Base-by-base conservation (phyloP, 2,888 invertebrate species). In the Thumatha senex region DNA sequence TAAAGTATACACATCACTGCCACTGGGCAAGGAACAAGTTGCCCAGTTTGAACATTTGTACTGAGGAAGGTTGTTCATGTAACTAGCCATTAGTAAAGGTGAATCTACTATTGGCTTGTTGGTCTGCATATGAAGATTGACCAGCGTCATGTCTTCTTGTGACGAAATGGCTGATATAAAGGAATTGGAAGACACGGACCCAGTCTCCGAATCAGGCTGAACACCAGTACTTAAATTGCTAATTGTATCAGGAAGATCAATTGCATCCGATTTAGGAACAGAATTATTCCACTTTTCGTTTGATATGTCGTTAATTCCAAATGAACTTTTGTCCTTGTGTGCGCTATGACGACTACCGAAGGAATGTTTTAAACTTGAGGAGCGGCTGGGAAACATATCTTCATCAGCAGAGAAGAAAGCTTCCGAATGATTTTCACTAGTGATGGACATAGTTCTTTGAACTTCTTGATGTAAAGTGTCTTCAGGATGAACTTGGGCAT, bases 341-440 rank as follows among this genome's bases (percentile, higher is more conserved):
- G 83, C 86, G 53, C 89, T 89, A 51, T 89, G 89, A 1, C 91
- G 89, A 67, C 88, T 89, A 34, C 89, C 91, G 40, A 90, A 90
- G 0, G 95, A 95, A 78, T 95, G 94, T 54, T 94, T 92, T 46
- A 95, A 80, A 65, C 95, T 95, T 0, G 95, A 95, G 14, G 94
- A 94, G 10, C 94, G 89, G 67, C 95, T 95, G 18, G 93, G 94
- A 62, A 93, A 93, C 69, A 96, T 93, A 67, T 98, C 98, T 84
- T 98, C 98, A 74, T 98, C 98, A 0, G 98, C 98, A 0, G 98
- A 98, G 79, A 97, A 98, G 85, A 98, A 98, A 46, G 96, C 95
- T 84, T 98, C 98, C 0, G 97, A 97, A 70, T 96, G 97, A 80
- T 97, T 97, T 81, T 97, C 97, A 54, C 97, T 97, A 0, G 96